These are phyloP conservation scores for Terrapene triunguis DNA, from an alignment of 2,113 vertebrate species.

Conservation along the genomic window DNA sequence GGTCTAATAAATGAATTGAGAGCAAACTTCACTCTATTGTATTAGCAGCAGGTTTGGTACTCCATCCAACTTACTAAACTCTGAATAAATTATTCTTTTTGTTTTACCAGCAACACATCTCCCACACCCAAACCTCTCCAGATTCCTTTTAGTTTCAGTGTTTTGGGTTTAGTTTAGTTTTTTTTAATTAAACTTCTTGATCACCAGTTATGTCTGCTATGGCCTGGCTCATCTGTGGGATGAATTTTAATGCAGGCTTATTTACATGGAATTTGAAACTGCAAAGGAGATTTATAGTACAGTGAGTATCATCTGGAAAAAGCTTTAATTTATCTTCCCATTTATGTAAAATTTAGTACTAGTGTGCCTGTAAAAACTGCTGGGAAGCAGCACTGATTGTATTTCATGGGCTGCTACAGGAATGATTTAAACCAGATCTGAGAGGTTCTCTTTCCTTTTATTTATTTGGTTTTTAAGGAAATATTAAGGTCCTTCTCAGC, in stretches of 20 bases:
- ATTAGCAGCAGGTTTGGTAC: not conserved
- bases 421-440: conserved; percentile 53
- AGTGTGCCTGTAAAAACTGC: conserved; percentile 52
- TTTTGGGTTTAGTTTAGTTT: not conserved
- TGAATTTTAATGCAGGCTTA: conserved; percentile 64
- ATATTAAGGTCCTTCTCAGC: not conserved
- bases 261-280: conserved; percentile 61
- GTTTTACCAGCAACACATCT: not conserved
- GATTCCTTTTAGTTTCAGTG: not conserved
- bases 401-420: conserved; percentile 45
- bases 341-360: conserved; percentile 73
- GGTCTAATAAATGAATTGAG: not conserved
- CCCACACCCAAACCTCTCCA: not conserved
- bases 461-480: conserved; percentile 35
- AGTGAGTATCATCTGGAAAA: conserved; percentile 53
- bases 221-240: conserved; percentile 10
- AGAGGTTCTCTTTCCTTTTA: not conserved
- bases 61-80: not conserved
- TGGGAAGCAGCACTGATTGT: conserved; percentile 50
- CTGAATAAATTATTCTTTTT: not conserved
- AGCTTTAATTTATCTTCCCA: conserved; percentile 68
- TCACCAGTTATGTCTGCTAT: conserved; percentile 45
- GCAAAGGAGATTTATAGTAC: conserved; percentile 66
- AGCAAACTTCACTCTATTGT: not conserved
- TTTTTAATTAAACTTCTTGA: conserved; percentile 27